phyloP scores from a whole-genome alignment of 1,140 invertebrate species.

The Drosophila nikananu region DNA sequence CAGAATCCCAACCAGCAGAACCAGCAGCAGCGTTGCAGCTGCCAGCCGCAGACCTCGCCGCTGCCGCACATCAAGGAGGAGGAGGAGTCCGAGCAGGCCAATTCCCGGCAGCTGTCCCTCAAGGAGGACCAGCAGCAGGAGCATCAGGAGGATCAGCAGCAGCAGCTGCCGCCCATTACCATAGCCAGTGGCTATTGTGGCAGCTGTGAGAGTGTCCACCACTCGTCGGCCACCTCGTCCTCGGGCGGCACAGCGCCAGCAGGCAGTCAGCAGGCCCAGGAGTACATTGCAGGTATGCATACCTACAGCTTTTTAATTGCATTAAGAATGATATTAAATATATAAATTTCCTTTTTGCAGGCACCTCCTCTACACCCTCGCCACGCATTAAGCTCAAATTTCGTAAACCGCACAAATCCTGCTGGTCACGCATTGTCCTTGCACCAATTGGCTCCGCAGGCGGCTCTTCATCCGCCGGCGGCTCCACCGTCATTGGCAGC shows the following conservation, averaged over 20 bases:
- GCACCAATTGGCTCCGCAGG: slow-evolving; percentile 66
- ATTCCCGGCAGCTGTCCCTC: slow-evolving; percentile 80
- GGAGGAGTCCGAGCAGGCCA: slow-evolving; percentile 87
- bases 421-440: slow-evolving; percentile 79
- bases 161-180: slow-evolving; percentile 62
- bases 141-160: slow-evolving; percentile 13
- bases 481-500: slow-evolving; percentile 73
- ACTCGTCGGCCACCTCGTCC: slow-evolving; percentile 70
- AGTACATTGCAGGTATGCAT: slow-evolving; percentile 27
- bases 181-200: slow-evolving; percentile 66
- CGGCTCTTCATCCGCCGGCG: slow-evolving; percentile 57
- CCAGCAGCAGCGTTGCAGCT: slow-evolving; percentile 72
- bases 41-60: slow-evolving; percentile 85
- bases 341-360: no score
- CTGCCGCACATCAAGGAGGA: slow-evolving; percentile 88
- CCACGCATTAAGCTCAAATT: slow-evolving; percentile 83
- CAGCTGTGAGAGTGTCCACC: slow-evolving; percentile 80
- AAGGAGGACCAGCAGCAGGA: slow-evolving; percentile 83
- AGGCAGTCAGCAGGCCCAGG: slow-evolving; percentile 6
- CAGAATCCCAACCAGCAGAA: slow-evolving; percentile 83
- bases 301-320: no score
- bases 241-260: slow-evolving; percentile 41
- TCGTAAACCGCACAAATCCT: slow-evolving; percentile 81
- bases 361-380: slow-evolving; percentile 77
- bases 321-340: no score